Evolutionary conservation across 2,888 invertebrate species (phyloP).

Genomic region (Leptopilina myrica): DNA sequence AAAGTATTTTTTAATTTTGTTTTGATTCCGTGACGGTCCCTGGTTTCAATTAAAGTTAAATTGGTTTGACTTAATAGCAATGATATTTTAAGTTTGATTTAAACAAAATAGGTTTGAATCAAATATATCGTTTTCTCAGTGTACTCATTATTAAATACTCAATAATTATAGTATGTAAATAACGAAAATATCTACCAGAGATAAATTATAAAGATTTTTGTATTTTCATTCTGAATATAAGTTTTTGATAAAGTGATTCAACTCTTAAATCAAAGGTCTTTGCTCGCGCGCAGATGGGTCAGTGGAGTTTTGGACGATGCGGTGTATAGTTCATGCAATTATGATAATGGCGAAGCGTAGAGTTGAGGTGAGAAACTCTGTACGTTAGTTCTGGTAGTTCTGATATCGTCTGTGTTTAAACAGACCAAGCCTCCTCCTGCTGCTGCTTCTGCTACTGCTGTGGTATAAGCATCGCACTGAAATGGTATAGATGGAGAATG

Average conservation of each 20-base stretch:
- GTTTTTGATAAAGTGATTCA: conserved; percentile 23
- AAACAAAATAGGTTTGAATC: no score
- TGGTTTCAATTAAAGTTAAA: no score
- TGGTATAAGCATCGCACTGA: conserved; percentile 50
- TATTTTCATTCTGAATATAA: neutral
- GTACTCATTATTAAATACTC: no score
- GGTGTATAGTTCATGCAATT: conserved; percentile 68
- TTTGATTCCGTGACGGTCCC: no score
- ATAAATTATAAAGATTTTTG: no score
- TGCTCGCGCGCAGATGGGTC: conserved; percentile 43
- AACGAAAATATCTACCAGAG: no score
- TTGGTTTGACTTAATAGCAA: no score
- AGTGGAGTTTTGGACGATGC: conserved; percentile 43
- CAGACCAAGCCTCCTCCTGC: conserved; percentile 72
- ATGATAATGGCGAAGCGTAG: conserved; percentile 72
- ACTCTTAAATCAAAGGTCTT: conserved; percentile 31
- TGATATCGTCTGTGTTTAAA: conserved; percentile 77
- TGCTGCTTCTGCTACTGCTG: conserved; percentile 61
- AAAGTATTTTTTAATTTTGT: no score
- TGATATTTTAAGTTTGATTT: no score
- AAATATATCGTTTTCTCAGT: no score
- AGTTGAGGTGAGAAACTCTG: conserved; percentile 63
- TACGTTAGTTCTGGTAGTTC: conserved; percentile 72
- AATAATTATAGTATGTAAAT: no score
- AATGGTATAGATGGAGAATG: conserved; percentile 62